These are phyloP conservation scores for Parapristionchus giblindavisi DNA, from an alignment of 2,888 invertebrate genomes.

Conservation along the genomic window DNA sequence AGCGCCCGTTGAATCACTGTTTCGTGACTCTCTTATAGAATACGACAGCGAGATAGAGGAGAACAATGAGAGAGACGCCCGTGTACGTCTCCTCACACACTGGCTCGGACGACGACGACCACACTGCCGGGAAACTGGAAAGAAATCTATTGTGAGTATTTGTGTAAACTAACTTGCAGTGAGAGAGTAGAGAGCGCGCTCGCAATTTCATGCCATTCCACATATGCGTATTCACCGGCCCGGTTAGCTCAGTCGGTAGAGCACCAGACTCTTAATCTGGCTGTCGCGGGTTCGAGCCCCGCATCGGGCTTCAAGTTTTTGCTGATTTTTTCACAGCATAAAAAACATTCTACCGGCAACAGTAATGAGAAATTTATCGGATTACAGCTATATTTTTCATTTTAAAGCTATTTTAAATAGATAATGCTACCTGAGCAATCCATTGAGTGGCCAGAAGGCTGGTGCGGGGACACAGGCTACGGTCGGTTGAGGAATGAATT, in stretches of 20 bases:
- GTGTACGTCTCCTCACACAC: conserved; percentile 15
- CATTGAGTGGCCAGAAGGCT: conserved; percentile 20
- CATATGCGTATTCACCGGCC: conserved; percentile 36
- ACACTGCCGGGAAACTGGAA: conserved; percentile 13
- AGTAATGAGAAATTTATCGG: not conserved
- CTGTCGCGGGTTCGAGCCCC: conserved; percentile 64
- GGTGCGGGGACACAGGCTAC: conserved; percentile 16
- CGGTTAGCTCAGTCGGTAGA: conserved; percentile 67
- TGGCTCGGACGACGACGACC: not conserved
- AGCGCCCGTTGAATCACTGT: too few species aligned
- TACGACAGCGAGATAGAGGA: conserved; percentile 10
- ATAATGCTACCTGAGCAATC: conserved; percentile 9
- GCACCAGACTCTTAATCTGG: conserved; percentile 68
- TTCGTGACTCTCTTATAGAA: conserved; percentile 3
- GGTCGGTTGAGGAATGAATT: conserved; percentile 5
- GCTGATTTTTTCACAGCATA: not conserved
- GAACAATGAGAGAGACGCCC: conserved; percentile 22
- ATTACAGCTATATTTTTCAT: not conserved
- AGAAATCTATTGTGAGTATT: not conserved
- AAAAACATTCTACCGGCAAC: not conserved
- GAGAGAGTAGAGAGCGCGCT: not conserved
- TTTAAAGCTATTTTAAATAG: not conserved
- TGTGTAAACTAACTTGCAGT: not conserved
- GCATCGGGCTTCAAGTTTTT: conserved; percentile 55
- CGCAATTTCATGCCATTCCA: not conserved